phyloP scores from a whole-genome alignment of 2,888 invertebrate species.

The Agonopterix heracliana region DNA sequence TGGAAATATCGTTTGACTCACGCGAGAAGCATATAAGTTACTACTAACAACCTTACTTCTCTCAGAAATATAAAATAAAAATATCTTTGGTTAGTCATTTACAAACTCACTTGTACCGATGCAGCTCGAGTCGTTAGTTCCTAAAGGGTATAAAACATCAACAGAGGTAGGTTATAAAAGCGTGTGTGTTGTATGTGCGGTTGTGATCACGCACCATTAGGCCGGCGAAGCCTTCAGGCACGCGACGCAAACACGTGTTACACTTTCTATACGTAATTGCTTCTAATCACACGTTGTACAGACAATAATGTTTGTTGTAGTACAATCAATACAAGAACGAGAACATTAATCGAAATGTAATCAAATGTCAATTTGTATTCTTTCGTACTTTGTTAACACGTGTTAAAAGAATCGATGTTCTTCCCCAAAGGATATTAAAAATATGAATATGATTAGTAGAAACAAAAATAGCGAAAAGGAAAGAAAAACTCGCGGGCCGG shows the following conservation, averaged over 20 bases:
- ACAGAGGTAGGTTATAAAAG: slow-evolving; percentile 49
- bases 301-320: slow-evolving; percentile 3
- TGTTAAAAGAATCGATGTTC: too few relatives aligned
- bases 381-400: too few relatives aligned
- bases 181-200: slow-evolving; percentile 1
- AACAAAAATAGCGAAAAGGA: slow-evolving; percentile 21
- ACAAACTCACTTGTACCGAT: too few relatives aligned
- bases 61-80: too few relatives aligned
- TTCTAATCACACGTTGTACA: slow-evolving; percentile 49
- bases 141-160: slow-evolving; percentile 35
- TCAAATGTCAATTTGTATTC: background rate
- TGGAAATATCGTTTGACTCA: too few relatives aligned
- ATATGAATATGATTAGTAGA: background rate
- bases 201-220: slow-evolving; percentile 67
- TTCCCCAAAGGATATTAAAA: background rate
- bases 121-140: too few relatives aligned
- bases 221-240: slow-evolving; percentile 47
- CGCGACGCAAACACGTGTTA: slow-evolving; percentile 65
- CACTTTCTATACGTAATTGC: slow-evolving; percentile 67
- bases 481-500: slow-evolving; percentile 46
- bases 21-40: too few relatives aligned
- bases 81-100: too few relatives aligned
- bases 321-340: background rate
- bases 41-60: too few relatives aligned
- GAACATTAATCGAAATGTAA: slow-evolving; percentile 8